Evolutionary conservation across 2,797 vertebrate species (phyloP), one percentile per base, ranked within the genome.

Genomic region (Helicolenus hilgendorfi): DNA sequence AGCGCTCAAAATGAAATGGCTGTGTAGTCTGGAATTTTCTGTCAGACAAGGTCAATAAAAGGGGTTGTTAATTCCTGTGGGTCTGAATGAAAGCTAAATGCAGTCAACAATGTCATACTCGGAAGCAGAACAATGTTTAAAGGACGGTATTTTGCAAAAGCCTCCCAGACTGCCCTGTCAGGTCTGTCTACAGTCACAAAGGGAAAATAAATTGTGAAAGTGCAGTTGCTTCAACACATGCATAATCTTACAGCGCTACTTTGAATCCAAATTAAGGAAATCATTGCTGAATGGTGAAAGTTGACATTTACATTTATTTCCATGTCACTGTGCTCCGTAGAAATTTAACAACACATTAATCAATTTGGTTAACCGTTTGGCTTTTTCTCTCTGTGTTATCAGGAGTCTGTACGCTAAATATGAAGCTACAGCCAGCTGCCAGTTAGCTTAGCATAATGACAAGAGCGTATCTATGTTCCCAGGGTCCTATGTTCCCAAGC

Each of bases 341-440:
- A 86, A 90, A 90, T 90, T 81, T 72, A 95, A 91, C 81, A 93
- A 87, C 80, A 90, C 83, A 94, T 93, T 91, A 89, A 91, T 92
- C 83, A 88, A 36, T 87, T 91, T 87, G 82, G 81, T 92, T 89
- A 90, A 86, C 79, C 29, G 8, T 84, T 85, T 73, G 18, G 26
- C 27, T 84, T 84, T 78, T 62, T 75, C 63, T 53, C 49, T 5
- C 14, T 36, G 70, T 59, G 59, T 89, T 92, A 77, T 82, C 72
- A 75, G 26, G 3, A 82, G 7, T 38, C 2, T 22, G 11, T 31
- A 49, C 2, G 10, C 33, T 41, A 35, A 18, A 68, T 41, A 26
- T 74, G 26, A 86, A 60, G 22, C 49, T 49, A 35, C 10, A 60
- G 69, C 68, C 35, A 24, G 7, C 1, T n/a, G 26, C 2, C 31